These are phyloP conservation scores for Drosophila ogumai DNA, from an alignment of 1,140 invertebrate genomes.

Conservation along the genomic window DNA sequence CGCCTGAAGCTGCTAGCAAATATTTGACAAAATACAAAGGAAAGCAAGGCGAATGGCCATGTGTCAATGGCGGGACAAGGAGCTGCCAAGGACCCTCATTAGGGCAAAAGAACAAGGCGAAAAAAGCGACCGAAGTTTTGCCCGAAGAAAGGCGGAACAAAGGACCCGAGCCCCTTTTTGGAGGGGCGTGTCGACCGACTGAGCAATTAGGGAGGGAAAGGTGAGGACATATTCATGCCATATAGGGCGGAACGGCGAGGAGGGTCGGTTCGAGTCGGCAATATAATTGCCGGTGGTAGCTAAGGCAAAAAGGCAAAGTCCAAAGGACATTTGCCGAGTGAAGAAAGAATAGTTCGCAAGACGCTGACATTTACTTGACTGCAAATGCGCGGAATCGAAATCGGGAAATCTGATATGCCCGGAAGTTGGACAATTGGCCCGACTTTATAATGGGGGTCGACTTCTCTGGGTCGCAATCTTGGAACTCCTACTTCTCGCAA, in stretches of 20 bases:
- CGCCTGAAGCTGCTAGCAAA: slow-evolving; percentile 56
- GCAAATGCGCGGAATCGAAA: slow-evolving; percentile 51
- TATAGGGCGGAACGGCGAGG: slow-evolving; percentile 20
- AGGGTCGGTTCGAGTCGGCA: slow-evolving; percentile 17
- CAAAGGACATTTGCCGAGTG: slow-evolving; percentile 38
- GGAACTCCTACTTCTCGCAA: slow-evolving; percentile 53
- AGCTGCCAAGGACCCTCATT: slow-evolving; percentile 71
- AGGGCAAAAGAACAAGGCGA: slow-evolving; percentile 71
- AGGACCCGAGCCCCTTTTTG: slow-evolving; percentile 25
- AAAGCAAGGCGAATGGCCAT: slow-evolving; percentile 39
- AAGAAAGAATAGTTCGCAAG: slow-evolving; percentile 24
- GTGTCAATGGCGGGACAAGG: slow-evolving; percentile 74
- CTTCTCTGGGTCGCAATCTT: slow-evolving; percentile 20
- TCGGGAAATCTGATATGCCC: slow-evolving; percentile 69
- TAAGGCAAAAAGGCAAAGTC: slow-evolving; percentile 43
- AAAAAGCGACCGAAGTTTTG: slow-evolving; percentile 29
- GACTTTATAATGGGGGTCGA: slow-evolving; percentile 42
- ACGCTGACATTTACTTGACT: slow-evolving; percentile 78
- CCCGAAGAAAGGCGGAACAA: slow-evolving; percentile 59
- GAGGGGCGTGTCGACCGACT: slow-evolving; percentile 71
- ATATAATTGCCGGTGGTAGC: slow-evolving; percentile 28
- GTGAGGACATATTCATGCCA: slow-evolving; percentile 6
- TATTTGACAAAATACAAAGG: slow-evolving; percentile 70
- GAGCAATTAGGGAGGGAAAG: slow-evolving; percentile 60
- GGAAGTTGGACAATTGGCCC: slow-evolving; percentile 78